These are phyloP conservation scores for Scolopax rusticola DNA, from an alignment of 2,797 vertebrate species.

Conservation along the genomic window DNA sequence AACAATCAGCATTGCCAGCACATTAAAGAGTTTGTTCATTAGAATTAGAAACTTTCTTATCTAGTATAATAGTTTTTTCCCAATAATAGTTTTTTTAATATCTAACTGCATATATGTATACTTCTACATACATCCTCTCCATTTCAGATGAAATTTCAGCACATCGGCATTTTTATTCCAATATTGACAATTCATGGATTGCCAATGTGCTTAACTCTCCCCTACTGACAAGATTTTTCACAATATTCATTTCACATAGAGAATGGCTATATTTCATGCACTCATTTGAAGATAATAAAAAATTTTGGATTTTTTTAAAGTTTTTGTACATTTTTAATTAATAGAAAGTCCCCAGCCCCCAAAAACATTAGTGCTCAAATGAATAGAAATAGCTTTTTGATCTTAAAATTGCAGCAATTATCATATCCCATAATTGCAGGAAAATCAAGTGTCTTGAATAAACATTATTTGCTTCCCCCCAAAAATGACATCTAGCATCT, in stretches of 20 bases:
- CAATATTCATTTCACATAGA: neutral
- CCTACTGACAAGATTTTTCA: constrained; percentile 9
- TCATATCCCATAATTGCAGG: constrained; percentile 51
- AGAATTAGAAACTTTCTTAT: neutral
- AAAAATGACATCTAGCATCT: constrained; percentile 55
- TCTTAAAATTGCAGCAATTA: constrained; percentile 77
- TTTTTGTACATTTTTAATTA: constrained; percentile 32
- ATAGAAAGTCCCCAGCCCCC: constrained; percentile 17
- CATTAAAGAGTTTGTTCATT: neutral
- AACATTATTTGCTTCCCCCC: constrained; percentile 42
- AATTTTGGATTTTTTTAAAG: neutral
- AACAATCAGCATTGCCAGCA: neutral
- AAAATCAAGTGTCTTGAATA: constrained; percentile 76
- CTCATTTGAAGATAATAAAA: constrained; percentile 44
- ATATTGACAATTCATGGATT: neutral
- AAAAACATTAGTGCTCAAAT: constrained; percentile 28
- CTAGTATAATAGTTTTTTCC: neutral
- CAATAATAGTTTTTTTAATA: neutral
- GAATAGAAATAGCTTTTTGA: constrained; percentile 54
- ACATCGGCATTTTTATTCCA: neutral
- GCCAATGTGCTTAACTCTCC: constrained; percentile 26
- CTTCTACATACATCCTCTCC: neutral
- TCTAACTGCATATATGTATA: neutral
- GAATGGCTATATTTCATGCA: constrained; percentile 17
- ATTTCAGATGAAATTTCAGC: neutral